Base-by-base conservation (phyloP, 2,797 vertebrate genomes). In the Tokudaia tokunoshimensis region DNA sequence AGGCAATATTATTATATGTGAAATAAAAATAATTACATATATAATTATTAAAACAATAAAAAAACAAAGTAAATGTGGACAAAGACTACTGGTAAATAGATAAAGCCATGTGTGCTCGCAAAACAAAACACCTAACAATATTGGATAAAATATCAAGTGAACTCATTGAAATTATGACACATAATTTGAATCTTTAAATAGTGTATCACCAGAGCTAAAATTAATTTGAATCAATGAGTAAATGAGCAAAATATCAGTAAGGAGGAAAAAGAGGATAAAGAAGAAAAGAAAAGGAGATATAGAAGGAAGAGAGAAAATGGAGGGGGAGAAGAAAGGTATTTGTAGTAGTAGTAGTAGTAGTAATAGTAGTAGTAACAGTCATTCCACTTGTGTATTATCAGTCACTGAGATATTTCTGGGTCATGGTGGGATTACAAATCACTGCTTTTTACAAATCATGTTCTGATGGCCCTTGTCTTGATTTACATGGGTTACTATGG, bases 121-220 rank as follows among this genome's bases (percentile, higher is more conserved):
- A 91, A 87, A 20, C 29, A 72, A 91, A 87, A 20, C 3, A 83
- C 14, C 34, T 84, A 76, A 61, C 75, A 90, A 2, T 34, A 65
- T 85, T 90, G 83, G 29, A 88, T 90, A n/a, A 92, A 94, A 76
- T 61, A 72, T 93, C 92, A 93, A 24, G 8, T 52, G 37, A 61
- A 80, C 6, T 72, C 3, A 57, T 57, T 88, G 41, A 85, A 86
- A 79, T 72, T 89, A 57, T 93, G 75, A 84, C 82, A 70, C 3
- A 91, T 63, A 6, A 63, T 4, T 63, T n/a, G 10, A 63, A 34
- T 86, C 13, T 91, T 84, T 65, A 93, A 96, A 90, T 81, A 81
- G 44, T 82, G 20, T 13, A 72, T 89, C 59, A 70, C 14, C 19
- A 93, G 0, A 83, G n/a, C 26, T 96, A 5, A 85, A 93, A 17